phyloP scores from a whole-genome alignment of 2,888 invertebrate species.

The Lissocephala sabroskyi region DNA sequence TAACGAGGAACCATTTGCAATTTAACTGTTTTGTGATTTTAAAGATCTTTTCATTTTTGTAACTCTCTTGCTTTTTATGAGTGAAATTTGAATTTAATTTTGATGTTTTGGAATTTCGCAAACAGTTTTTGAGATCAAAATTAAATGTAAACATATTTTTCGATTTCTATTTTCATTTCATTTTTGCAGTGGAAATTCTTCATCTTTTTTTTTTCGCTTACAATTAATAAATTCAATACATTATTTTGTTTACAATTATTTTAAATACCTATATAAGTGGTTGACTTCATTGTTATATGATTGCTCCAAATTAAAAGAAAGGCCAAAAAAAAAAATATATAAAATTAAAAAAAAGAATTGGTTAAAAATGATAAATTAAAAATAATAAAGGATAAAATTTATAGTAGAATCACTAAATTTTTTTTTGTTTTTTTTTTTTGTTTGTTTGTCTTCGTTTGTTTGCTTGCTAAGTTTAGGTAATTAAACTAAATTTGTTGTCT shows the following conservation, averaged over 20 bases:
- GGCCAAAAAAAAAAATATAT: slow-evolving; percentile 28
- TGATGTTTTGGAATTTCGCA: slow-evolving; percentile 57
- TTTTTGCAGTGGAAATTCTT: too few relatives aligned
- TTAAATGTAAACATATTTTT: slow-evolving; percentile 48
- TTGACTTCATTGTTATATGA: slow-evolving; percentile 37
- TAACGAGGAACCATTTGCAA: slow-evolving; percentile 69
- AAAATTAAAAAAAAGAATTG: slow-evolving; percentile 22
- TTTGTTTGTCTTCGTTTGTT: slow-evolving; percentile 54
- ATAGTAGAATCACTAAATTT: slow-evolving; percentile 65
- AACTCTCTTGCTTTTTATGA: too few relatives aligned
- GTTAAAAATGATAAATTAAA: slow-evolving; percentile 14
- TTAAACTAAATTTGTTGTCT: slow-evolving; percentile 40
- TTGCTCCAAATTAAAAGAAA: slow-evolving; percentile 34
- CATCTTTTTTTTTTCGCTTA: too few relatives aligned
- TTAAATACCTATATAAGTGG: slow-evolving; percentile 37
- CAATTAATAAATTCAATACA: slow-evolving; percentile 64
- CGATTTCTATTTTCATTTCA: slow-evolving; percentile 13
- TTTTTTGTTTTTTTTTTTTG: slow-evolving; percentile 53
- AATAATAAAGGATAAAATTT: slow-evolving; percentile 25
- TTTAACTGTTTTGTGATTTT: slow-evolving; percentile 37
- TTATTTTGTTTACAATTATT: slow-evolving; percentile 36
- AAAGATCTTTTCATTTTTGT: too few relatives aligned
- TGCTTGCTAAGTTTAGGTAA: slow-evolving; percentile 37
- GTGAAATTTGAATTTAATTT: slow-evolving; percentile 50
- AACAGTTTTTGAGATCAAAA: slow-evolving; percentile 64